Percentiles rank a stretch among this genome's conserved stretches.
Conservation (phyloP, 2,113 vertebrate species). For the Scomber japonicus region DNA sequence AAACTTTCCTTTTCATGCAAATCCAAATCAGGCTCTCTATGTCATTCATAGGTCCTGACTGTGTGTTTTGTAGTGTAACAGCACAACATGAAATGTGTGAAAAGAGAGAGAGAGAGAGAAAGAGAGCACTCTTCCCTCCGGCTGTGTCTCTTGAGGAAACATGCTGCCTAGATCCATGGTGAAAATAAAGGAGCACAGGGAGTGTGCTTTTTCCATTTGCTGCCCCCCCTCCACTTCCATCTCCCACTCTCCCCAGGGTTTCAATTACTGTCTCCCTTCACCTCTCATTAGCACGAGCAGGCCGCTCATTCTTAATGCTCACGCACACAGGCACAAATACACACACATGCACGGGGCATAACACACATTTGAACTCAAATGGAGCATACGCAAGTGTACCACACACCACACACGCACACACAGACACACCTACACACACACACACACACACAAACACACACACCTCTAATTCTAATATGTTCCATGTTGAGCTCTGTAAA, state of each 20-base stretch:
- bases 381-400: slow-evolving; percentile 34
- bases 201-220: slow-evolving; percentile 70
- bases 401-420: slow-evolving; percentile 8
- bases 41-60: slow-evolving; percentile 45
- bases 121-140: slow-evolving; percentile 38
- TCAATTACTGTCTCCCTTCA: slow-evolving; percentile 86
- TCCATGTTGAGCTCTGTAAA: slow-evolving; percentile 72
- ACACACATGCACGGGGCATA: slow-evolving; percentile 22
- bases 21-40: slow-evolving; percentile 40
- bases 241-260: slow-evolving; percentile 78
- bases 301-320: slow-evolving; percentile 77
- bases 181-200: slow-evolving; percentile 68
- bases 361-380: slow-evolving; percentile 38
- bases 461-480: slow-evolving; percentile 54
- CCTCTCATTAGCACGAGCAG: slow-evolving; percentile 84
- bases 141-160: slow-evolving; percentile 67
- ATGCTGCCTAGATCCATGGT: slow-evolving; percentile 53
- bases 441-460: slow-evolving; percentile 28
- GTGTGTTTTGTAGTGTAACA: slow-evolving; percentile 48
- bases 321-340: slow-evolving; percentile 26
- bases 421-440: slow-evolving; percentile 30
- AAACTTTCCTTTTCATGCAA: not conserved
- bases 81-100: slow-evolving; percentile 51
- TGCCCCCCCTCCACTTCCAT: slow-evolving; percentile 57
- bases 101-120: slow-evolving; percentile 18